phyloP scores from a whole-genome alignment of 2,888 invertebrate genomes.

The Caenorhabditis plicata region DNA sequence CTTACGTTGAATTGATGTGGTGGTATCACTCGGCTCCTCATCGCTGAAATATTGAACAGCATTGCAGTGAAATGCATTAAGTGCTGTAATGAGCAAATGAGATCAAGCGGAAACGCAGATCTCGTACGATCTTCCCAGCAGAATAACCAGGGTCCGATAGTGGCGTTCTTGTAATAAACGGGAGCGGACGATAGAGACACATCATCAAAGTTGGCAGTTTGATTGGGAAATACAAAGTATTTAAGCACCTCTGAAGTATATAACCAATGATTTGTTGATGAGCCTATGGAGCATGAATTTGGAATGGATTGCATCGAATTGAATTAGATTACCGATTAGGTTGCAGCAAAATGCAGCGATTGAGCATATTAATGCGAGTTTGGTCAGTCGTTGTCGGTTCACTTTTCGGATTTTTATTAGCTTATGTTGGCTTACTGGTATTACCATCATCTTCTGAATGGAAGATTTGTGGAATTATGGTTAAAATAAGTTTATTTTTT shows the following conservation, averaged over 20 bases:
- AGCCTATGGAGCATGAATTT: slow-evolving; percentile 30
- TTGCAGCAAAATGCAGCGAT: slow-evolving; percentile 46
- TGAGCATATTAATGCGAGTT: slow-evolving; percentile 49
- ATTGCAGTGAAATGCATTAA: slow-evolving; percentile 54
- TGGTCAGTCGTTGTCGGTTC: slow-evolving; percentile 53
- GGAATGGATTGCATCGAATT: neutral
- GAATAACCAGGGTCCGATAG: slow-evolving; percentile 63
- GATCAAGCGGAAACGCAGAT: too few species aligned
- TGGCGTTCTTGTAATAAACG: slow-evolving; percentile 60
- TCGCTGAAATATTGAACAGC: slow-evolving; percentile 54
- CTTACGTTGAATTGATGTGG: slow-evolving; percentile 61
- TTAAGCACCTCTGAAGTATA: slow-evolving; percentile 64
- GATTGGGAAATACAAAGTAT: slow-evolving; percentile 61
- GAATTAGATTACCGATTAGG: slow-evolving; percentile 36
- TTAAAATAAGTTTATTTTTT: too few species aligned
- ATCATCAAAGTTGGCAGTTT: slow-evolving; percentile 47
- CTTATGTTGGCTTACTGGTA: slow-evolving; percentile 61
- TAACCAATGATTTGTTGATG: slow-evolving; percentile 62
- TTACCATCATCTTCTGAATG: slow-evolving; percentile 60
- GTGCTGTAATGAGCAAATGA: slow-evolving; percentile 37
- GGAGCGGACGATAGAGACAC: slow-evolving; percentile 29
- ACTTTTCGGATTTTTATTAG: slow-evolving; percentile 60
- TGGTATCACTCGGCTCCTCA: slow-evolving; percentile 61
- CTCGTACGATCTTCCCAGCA: slow-evolving; percentile 65
- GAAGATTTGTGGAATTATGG: too few species aligned